phyloP scores from a whole-genome alignment of 2,113 vertebrate species.

The Orthochromis malagaraziensis region DNA sequence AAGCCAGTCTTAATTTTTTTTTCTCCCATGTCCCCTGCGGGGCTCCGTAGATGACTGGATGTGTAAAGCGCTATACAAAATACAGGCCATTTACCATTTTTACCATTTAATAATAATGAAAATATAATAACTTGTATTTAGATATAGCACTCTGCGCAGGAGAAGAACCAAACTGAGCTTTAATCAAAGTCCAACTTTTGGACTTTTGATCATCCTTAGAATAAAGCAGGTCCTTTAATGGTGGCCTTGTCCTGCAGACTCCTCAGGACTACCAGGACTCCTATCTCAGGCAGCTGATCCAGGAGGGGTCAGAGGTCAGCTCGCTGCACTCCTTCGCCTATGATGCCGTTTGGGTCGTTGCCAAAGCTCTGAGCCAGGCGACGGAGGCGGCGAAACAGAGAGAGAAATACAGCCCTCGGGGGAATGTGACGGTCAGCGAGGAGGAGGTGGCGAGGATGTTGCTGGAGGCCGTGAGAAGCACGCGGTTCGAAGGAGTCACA shows the following conservation, averaged over 20 bases:
- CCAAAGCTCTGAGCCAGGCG: slow-evolving; percentile 76
- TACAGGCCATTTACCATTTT: too few species aligned
- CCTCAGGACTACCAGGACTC: slow-evolving; percentile 82
- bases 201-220: not conserved
- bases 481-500: slow-evolving; percentile 87
- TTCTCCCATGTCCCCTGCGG: too few species aligned
- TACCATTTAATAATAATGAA: too few species aligned
- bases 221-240: not conserved
- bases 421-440: slow-evolving; percentile 77
- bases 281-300: slow-evolving; percentile 75
- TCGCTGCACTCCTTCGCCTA: slow-evolving; percentile 88
- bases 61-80: too few species aligned
- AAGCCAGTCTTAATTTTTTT: too few species aligned
- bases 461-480: slow-evolving; percentile 82
- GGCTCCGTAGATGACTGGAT: too few species aligned
- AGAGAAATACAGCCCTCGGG: slow-evolving; percentile 59
- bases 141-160: not conserved
- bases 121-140: not conserved
- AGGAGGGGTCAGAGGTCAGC: slow-evolving; percentile 68
- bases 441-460: slow-evolving; percentile 77
- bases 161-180: not conserved
- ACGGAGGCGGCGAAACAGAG: slow-evolving; percentile 76
- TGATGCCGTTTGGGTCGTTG: slow-evolving; percentile 90
- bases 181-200: not conserved
- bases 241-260: slow-evolving; percentile 66